Conservation (phyloP, 2,113 vertebrate species). For the Macrotus californicus region DNA sequence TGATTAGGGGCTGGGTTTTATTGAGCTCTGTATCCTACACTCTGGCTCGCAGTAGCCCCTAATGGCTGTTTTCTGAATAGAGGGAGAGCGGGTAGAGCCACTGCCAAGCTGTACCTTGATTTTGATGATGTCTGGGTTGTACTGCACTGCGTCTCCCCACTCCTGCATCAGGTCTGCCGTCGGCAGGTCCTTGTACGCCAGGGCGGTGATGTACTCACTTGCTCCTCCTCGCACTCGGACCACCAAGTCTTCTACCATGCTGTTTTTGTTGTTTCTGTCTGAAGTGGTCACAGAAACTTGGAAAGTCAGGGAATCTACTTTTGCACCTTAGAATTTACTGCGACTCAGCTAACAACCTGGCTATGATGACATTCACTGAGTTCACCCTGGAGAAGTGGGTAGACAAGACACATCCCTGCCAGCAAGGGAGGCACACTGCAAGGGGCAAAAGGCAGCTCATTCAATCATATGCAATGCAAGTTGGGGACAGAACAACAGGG, state of each 20-base stretch:
- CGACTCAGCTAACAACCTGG: neutral
- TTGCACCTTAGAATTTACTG: neutral
- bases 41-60: neutral
- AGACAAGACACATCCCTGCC: neutral
- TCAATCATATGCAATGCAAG: neutral
- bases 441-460: neutral
- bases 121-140: conserved; percentile 89
- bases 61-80: neutral
- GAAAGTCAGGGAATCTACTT: neutral
- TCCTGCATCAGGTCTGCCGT: conserved; percentile 85
- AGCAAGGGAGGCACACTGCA: neutral
- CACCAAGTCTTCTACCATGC: conserved; percentile 85
- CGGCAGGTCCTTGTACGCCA: conserved; percentile 85
- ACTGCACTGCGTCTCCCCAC: conserved; percentile 91
- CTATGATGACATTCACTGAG: neutral
- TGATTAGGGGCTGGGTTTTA: neutral
- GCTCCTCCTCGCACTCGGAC: conserved; percentile 85
- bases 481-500: neutral
- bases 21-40: neutral
- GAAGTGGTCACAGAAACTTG: neutral
- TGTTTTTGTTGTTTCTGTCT: conserved; percentile 47
- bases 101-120: conserved; percentile 76
- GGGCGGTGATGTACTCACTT: conserved; percentile 81
- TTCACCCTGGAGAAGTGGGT: neutral
- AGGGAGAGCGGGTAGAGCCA: neutral